Evolutionary conservation across 2,888 invertebrate genomes (phyloP).

Genomic region (Leptogaster cylindrica): DNA sequence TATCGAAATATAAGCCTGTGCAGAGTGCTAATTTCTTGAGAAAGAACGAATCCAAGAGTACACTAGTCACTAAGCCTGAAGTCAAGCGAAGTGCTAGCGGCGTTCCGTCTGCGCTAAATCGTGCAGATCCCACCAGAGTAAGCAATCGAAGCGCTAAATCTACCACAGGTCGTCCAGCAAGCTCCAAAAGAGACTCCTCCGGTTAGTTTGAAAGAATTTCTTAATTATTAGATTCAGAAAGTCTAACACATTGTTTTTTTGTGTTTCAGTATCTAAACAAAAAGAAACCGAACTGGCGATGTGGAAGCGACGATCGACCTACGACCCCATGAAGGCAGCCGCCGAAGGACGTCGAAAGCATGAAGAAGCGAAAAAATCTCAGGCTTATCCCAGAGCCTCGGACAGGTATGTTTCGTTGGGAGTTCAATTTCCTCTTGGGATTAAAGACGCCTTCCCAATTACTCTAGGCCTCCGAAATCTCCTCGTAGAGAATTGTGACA

Average conservation of each 20-base stretch:
- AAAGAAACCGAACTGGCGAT: slow-evolving; percentile 88
- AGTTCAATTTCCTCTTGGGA: background rate
- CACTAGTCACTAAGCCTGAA: slow-evolving; percentile 55
- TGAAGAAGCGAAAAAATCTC: slow-evolving; percentile 63
- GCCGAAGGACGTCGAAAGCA: slow-evolving; percentile 80
- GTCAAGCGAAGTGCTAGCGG: slow-evolving; percentile 61
- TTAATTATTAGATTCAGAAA: background rate
- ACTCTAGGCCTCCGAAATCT: slow-evolving; percentile 58
- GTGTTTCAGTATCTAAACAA: slow-evolving; percentile 66
- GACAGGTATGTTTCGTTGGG: slow-evolving; percentile 5
- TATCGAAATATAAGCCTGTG: slow-evolving; percentile 68
- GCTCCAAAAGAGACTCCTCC: slow-evolving; percentile 54
- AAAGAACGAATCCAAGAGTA: slow-evolving; percentile 66
- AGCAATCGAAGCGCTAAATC: slow-evolving; percentile 61
- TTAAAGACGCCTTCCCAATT: slow-evolving; percentile 2
- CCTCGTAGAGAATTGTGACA: slow-evolving; percentile 60
- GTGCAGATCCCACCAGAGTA: slow-evolving; percentile 56
- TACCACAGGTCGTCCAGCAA: slow-evolving; percentile 45
- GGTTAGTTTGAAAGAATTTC: slow-evolving; percentile 38
- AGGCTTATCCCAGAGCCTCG: slow-evolving; percentile 50
- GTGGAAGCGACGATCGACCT: slow-evolving; percentile 94
- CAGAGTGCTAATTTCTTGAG: slow-evolving; percentile 63
- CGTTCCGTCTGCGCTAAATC: slow-evolving; percentile 58
- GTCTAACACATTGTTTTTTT: background rate
- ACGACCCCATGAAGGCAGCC: slow-evolving; percentile 92